phyloP scores from a whole-genome alignment of 2,888 invertebrate species.

The Mimas tiliae region DNA sequence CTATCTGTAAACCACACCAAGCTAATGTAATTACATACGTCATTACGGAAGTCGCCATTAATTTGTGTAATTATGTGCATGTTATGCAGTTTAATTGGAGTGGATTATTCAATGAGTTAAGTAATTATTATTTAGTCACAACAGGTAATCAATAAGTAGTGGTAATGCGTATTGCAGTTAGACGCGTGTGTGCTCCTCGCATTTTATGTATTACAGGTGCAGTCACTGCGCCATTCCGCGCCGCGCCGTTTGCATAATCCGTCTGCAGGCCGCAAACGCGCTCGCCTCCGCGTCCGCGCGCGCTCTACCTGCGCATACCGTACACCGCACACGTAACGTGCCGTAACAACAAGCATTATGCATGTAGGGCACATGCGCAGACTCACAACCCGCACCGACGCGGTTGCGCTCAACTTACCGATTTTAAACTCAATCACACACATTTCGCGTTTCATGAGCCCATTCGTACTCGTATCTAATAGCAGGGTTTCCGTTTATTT shows the following conservation, averaged over 20 bases:
- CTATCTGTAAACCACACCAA: neutral
- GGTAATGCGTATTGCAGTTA: constrained; percentile 48
- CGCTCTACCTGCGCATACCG: constrained; percentile 40
- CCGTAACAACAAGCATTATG: constrained; percentile 75
- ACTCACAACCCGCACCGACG: constrained; percentile 21
- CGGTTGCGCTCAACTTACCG: constrained; percentile 29
- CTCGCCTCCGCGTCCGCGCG: constrained; percentile 61
- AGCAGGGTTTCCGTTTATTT: neutral
- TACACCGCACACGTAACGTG: constrained; percentile 68
- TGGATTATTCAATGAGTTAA: constrained; percentile 10
- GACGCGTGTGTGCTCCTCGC: constrained; percentile 49
- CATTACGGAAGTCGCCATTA: constrained; percentile 11
- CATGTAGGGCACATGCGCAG: constrained; percentile 68
- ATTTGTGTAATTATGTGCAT: constrained; percentile 3
- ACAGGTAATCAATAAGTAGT: constrained; percentile 21
- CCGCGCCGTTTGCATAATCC: constrained; percentile 71
- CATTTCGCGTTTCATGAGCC: constrained; percentile 24
- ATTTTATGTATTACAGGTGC: constrained; percentile 59
- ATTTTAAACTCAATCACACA: constrained; percentile 27
- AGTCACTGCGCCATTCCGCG: constrained; percentile 70
- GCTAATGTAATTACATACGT: neutral
- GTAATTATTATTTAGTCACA: constrained; percentile 23
- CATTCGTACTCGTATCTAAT: neutral
- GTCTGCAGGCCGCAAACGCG: constrained; percentile 66
- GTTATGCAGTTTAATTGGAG: neutral